Percentiles rank a stretch among this genome's conserved stretches.
These are phyloP conservation scores for Capitella teleta DNA, from an alignment of 1,140 invertebrate genomes.

Conservation along the genomic window DNA sequence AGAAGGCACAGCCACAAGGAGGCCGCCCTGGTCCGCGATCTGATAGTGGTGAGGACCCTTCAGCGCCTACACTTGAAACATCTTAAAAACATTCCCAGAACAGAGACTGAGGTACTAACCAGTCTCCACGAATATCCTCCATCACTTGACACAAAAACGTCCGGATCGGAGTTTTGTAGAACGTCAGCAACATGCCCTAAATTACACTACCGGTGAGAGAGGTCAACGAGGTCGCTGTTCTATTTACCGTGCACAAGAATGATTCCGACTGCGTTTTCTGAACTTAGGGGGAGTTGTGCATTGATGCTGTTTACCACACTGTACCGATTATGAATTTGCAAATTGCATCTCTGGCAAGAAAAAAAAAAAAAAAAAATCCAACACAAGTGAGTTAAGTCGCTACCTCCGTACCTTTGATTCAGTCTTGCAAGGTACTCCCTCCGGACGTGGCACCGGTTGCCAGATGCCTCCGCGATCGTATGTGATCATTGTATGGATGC, in stretches of 20 bases:
- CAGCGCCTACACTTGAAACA: slow-evolving; percentile 21
- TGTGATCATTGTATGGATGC: slow-evolving; percentile 35
- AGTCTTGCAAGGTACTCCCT: slow-evolving; percentile 24
- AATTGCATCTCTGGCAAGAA: slow-evolving; percentile 18
- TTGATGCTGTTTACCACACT: slow-evolving; percentile 22
- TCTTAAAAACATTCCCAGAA: not conserved
- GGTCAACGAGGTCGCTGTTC: not conserved
- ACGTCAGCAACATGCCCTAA: slow-evolving; percentile 9
- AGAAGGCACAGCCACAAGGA: slow-evolving; percentile 41
- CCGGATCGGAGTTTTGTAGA: slow-evolving; percentile 33
- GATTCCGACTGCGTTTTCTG: slow-evolving; percentile 23
- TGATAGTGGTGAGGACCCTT: slow-evolving; percentile 35
- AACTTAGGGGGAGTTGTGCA: slow-evolving; percentile 22
- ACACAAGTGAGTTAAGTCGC: not conserved
- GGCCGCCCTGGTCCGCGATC: slow-evolving; percentile 38
- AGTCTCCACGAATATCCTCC: slow-evolving; percentile 37
- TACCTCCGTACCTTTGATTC: slow-evolving; percentile 19
- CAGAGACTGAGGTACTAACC: slow-evolving; percentile 4
- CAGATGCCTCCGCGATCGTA: slow-evolving; percentile 36
- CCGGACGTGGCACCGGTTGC: slow-evolving; percentile 25
- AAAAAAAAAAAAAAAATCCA: too few species aligned
- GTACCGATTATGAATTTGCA: slow-evolving; percentile 32
- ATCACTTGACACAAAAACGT: slow-evolving; percentile 38
- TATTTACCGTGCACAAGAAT: slow-evolving; percentile 30
- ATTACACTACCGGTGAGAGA: not conserved